Conservation (phyloP, 2,113 vertebrate species). For the Gavia stellata region DNA sequence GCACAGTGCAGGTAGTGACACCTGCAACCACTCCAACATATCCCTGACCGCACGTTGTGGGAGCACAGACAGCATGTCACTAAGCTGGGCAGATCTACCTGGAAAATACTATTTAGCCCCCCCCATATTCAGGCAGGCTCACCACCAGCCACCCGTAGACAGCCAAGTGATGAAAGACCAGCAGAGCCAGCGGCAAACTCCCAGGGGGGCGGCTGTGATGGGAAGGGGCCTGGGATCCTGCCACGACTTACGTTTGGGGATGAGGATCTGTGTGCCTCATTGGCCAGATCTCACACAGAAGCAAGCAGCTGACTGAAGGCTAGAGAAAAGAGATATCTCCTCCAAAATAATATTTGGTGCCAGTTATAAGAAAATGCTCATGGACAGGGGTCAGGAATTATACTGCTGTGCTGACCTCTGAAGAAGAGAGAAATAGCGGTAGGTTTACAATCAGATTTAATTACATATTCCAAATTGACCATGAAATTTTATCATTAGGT, state of each 20-base stretch:
- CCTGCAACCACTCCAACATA: neutral
- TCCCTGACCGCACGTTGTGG: neutral
- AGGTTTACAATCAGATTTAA: conserved; percentile 71
- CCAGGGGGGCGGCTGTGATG: fast-evolving
- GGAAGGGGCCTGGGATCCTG: neutral
- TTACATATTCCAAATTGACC: conserved; percentile 73
- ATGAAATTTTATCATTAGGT: conserved; percentile 74
- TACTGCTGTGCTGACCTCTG: conserved; percentile 62
- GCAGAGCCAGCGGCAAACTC: neutral
- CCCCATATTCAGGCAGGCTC: neutral
- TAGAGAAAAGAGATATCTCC: neutral
- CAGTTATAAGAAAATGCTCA: conserved; percentile 56
- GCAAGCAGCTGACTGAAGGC: neutral
- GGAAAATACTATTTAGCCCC: neutral
- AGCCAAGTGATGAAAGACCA: neutral
- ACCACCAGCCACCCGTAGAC: neutral
- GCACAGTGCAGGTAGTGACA: neutral
- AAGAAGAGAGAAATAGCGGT: conserved; percentile 71
- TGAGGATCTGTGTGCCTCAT: neutral
- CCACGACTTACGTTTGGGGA: neutral
- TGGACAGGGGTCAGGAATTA: conserved; percentile 59
- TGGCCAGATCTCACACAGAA: neutral
- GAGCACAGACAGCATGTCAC: neutral
- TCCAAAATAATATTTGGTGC: conserved; percentile 41
- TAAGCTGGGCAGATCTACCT: neutral